A percentile compares a stretch with the other conserved stretches of the same genome.
Evolutionary conservation across 2,888 invertebrate genomes (phyloP).

Genomic region (Omphaloscelis lunosa): DNA sequence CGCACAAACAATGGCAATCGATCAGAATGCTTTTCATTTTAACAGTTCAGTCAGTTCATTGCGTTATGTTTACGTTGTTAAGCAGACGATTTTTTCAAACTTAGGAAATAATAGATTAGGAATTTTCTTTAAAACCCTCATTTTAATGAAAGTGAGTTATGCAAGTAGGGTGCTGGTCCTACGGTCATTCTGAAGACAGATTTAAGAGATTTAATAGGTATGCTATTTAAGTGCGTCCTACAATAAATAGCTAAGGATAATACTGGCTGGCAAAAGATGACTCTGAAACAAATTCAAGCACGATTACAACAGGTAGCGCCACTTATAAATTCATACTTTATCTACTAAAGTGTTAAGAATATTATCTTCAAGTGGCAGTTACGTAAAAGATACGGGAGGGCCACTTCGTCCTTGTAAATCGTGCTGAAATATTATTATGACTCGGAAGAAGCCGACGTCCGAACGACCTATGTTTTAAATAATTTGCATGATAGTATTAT

Average conservation of each 20-base stretch:
- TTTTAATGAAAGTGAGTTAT: neutral
- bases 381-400: neutral
- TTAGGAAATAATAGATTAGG: too few species aligned
- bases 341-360: constrained; percentile 7
- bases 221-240: neutral
- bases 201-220: neutral
- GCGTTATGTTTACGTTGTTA: too few species aligned
- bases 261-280: neutral
- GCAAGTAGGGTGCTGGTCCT: neutral
- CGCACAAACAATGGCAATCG: too few species aligned
- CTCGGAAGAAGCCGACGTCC: neutral
- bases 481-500: neutral
- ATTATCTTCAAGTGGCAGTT: constrained; percentile 24
- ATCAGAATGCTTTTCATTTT: too few species aligned
- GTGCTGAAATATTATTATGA: neutral
- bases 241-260: neutral
- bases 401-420: neutral
- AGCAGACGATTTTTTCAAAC: too few species aligned
- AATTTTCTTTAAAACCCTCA: too few species aligned
- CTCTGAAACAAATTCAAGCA: neutral
- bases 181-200: too few species aligned
- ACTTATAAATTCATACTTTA: constrained; percentile 19
- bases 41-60: too few species aligned
- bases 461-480: neutral
- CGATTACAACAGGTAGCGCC: neutral